Evolutionary conservation across 2,113 vertebrate species (phyloP).

Genomic region (Protomyctophum bolini): DNA sequence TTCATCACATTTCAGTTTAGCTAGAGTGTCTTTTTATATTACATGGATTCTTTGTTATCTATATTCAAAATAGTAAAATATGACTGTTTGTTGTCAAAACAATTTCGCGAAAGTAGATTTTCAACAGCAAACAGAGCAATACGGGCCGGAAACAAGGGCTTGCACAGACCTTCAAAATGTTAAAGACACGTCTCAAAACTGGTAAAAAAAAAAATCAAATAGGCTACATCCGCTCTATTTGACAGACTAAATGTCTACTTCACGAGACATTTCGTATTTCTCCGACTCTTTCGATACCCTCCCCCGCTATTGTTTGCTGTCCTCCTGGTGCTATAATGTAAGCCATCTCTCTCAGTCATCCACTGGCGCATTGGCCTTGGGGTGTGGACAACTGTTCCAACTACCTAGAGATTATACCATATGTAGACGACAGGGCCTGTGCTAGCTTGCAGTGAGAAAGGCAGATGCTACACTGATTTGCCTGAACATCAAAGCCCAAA

Average conservation of each 20-base stretch:
- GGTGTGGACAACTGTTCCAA: conserved; percentile 57
- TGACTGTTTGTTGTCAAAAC: not conserved
- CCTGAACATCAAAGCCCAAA: conserved; percentile 43
- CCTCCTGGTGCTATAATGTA: not conserved
- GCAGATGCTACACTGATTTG: conserved; percentile 19
- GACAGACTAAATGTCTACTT: conserved; percentile 18
- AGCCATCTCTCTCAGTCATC: conserved; percentile 34
- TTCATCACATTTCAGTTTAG: not conserved
- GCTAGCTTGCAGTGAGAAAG: conserved; percentile 25
- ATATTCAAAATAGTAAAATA: conserved; percentile 1
- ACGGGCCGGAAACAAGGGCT: not conserved
- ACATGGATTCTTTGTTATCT: not conserved
- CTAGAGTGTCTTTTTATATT: not conserved
- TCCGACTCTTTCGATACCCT: conserved; percentile 27
- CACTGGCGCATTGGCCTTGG: conserved; percentile 33
- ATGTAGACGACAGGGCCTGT: conserved; percentile 40
- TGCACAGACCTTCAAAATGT: not conserved
- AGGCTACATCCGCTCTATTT: conserved; percentile 50
- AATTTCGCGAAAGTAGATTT: not conserved
- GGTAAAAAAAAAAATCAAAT: too few species aligned
- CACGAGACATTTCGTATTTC: not conserved
- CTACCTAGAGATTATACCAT: conserved; percentile 22
- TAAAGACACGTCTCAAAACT: conserved; percentile 6
- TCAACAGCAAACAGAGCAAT: not conserved
- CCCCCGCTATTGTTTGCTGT: conserved; percentile 10